phyloP scores from a whole-genome alignment of 2,888 invertebrate species.

The Suillia variegata region DNA sequence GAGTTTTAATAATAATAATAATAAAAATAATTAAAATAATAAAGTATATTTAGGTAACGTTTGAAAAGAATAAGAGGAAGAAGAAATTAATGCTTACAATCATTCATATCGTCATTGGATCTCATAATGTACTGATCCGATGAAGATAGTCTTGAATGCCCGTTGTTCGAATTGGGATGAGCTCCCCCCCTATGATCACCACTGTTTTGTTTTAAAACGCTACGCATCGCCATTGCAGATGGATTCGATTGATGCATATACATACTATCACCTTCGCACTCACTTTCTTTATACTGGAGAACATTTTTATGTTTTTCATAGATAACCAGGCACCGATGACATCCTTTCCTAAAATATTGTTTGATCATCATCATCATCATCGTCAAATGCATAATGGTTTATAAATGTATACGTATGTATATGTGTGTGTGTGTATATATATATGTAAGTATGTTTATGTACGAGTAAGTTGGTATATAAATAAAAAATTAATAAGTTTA shows the following conservation, averaged over 20 bases:
- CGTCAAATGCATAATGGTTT: constrained; percentile 31
- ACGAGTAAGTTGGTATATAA: constrained; percentile 20
- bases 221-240: constrained; percentile 63
- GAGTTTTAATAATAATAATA: neutral
- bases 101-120: constrained; percentile 64
- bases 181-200: constrained; percentile 63
- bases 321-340: constrained; percentile 93
- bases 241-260: constrained; percentile 64
- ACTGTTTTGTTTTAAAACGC: constrained; percentile 62
- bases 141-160: constrained; percentile 63
- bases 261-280: constrained; percentile 69
- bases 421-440: constrained; percentile 25
- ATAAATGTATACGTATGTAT: too few relatives aligned
- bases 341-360: constrained; percentile 76
- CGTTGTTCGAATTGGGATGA: constrained; percentile 64
- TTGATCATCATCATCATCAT: constrained; percentile 45
- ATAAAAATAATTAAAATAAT: constrained; percentile 30
- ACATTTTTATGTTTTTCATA: constrained; percentile 94
- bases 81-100: constrained; percentile 61
- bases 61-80: constrained; percentile 25
- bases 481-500: constrained; percentile 4
- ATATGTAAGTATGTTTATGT: too few relatives aligned
- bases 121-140: constrained; percentile 63
- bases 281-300: constrained; percentile 96
- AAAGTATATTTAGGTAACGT: constrained; percentile 3